Evolutionary conservation across 2,888 invertebrate species (phyloP).

Genomic region (Vesta saturnalis): DNA sequence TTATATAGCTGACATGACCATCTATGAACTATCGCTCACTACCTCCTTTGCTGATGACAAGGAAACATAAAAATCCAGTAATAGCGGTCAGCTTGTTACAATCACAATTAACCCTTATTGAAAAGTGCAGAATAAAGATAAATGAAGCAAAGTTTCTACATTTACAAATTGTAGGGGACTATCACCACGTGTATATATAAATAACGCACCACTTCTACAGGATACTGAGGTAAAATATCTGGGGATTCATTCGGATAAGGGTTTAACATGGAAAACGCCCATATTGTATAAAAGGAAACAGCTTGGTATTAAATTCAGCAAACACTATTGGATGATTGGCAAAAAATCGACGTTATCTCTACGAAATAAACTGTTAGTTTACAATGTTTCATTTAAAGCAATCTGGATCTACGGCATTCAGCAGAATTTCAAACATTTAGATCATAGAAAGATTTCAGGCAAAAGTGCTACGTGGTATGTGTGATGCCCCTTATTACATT

Average conservation of each 20-base stretch:
- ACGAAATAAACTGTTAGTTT: not conserved
- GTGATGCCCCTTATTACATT: constrained; percentile 15
- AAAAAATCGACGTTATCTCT: no score
- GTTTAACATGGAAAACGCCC: no score
- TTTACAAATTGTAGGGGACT: no score
- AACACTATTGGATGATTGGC: not conserved
- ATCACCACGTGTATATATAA: no score
- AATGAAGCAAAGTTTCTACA: constrained; percentile 38
- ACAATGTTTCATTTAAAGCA: not conserved
- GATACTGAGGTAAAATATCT: no score
- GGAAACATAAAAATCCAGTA: not conserved
- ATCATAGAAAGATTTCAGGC: no score
- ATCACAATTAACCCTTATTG: not conserved
- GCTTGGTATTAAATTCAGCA: no score
- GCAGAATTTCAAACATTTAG: no score
- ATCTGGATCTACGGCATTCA: constrained; percentile 2
- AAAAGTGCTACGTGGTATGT: constrained; percentile 13
- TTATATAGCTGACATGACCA: constrained; percentile 40
- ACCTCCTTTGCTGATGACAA: constrained; percentile 30
- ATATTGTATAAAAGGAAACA: no score
- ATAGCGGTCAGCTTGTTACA: not conserved
- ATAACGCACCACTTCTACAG: no score
- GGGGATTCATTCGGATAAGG: no score
- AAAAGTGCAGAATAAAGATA: no score
- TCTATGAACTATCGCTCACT: constrained; percentile 27